A percentile compares a stretch with the other conserved stretches of the same genome.
These are phyloP conservation scores for Cololabis saira DNA, from an alignment of 2,113 vertebrate species.

Conservation along the genomic window DNA sequence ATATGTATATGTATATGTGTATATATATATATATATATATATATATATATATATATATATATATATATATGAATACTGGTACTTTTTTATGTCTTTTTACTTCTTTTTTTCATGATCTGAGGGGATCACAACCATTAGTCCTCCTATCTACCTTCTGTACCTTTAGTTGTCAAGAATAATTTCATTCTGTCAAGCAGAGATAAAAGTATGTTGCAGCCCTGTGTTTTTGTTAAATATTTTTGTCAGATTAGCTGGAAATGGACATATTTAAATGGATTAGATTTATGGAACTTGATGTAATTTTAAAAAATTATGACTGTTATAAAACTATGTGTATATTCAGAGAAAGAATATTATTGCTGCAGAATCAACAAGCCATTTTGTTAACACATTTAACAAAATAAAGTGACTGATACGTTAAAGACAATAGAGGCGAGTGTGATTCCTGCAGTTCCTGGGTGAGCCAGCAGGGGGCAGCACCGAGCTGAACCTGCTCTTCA, in stretches of 20 bases:
- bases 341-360: slow-evolving; percentile 59
- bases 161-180: background rate
- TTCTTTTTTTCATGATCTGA: background rate
- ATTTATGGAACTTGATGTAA: slow-evolving; percentile 40
- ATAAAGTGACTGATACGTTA: slow-evolving; percentile 55
- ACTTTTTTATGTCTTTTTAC: background rate
- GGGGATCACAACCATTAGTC: background rate
- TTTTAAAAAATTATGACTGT: slow-evolving; percentile 71
- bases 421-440: background rate
- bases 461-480: slow-evolving; percentile 52
- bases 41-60: too few relatives aligned
- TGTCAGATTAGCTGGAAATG: slow-evolving; percentile 19
- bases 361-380: slow-evolving; percentile 76
- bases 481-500: too few relatives aligned
- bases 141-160: background rate
- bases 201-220: slow-evolving; percentile 10
- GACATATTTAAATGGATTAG: slow-evolving; percentile 42
- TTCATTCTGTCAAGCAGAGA: slow-evolving; percentile 3
- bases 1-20: too few relatives aligned
- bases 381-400: slow-evolving; percentile 63
- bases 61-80: background rate
- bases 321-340: slow-evolving; percentile 74
- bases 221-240: slow-evolving; percentile 5
- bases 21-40: too few relatives aligned
- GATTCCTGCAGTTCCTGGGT: background rate